Evolutionary conservation across 1,140 invertebrate species (phyloP).

Genomic region (Drosophila ironensis): DNA sequence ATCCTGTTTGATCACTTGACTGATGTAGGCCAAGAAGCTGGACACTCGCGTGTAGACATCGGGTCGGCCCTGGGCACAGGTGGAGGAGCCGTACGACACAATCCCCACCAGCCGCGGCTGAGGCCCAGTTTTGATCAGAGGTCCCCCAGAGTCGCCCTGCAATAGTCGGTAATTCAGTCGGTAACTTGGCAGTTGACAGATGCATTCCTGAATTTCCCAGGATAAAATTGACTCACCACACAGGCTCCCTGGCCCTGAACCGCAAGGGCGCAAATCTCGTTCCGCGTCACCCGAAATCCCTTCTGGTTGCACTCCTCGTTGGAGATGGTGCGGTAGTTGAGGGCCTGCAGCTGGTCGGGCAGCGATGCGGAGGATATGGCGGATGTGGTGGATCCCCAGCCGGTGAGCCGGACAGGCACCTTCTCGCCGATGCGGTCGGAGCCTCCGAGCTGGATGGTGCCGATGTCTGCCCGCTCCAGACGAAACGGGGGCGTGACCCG

Average conservation of each 20-base stretch:
- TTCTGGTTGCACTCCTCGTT: conserved; percentile 68
- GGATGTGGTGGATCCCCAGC: conserved; percentile 73
- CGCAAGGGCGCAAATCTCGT: conserved; percentile 82
- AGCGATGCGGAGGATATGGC: conserved; percentile 36
- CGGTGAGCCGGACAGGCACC: conserved; percentile 60
- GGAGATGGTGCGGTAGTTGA: conserved; percentile 70
- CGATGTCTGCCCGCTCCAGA: conserved; percentile 39
- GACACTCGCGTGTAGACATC: conserved; percentile 81
- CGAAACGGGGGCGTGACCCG: conserved; percentile 61
- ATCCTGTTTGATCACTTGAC: conserved; percentile 61
- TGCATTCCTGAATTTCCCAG: no score
- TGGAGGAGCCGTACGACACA: conserved; percentile 87
- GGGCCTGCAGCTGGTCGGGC: conserved; percentile 63
- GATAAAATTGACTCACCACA: conserved; percentile 51
- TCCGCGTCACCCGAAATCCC: conserved; percentile 71
- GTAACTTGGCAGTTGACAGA: no score
- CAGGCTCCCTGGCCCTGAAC: conserved; percentile 82
- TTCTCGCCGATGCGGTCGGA: conserved; percentile 52
- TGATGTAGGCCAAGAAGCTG: conserved; percentile 73
- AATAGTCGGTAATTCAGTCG: no score
- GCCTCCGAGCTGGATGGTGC: conserved; percentile 47
- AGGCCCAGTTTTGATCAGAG: conserved; percentile 81
- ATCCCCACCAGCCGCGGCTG: conserved; percentile 84
- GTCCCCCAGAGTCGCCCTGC: conserved; percentile 89
- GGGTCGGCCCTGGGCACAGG: conserved; percentile 80